Evolutionary conservation across 2,113 vertebrate species (phyloP).

Genomic region (Chiloscyllium plagiosum): DNA sequence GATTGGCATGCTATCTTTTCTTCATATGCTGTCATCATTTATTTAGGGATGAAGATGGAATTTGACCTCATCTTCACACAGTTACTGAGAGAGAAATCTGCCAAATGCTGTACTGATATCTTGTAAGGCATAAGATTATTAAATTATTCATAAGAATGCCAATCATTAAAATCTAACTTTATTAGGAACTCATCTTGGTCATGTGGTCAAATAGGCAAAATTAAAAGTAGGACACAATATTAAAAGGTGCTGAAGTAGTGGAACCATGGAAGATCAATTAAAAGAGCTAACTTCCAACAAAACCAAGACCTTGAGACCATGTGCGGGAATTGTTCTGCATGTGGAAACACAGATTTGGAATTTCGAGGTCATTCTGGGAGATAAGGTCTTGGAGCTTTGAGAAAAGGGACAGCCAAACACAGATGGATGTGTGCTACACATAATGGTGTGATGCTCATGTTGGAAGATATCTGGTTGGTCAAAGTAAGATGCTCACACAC

Average conservation of each 20-base stretch:
- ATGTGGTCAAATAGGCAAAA: neutral
- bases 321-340: too few relatives aligned
- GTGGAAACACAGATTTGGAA: too few relatives aligned
- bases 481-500: neutral
- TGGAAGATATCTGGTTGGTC: too few relatives aligned
- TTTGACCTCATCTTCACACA: neutral
- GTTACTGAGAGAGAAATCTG: neutral
- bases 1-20: neutral
- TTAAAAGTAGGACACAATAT: neutral
- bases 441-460: too few relatives aligned
- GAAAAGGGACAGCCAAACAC: too few relatives aligned
- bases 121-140: neutral
- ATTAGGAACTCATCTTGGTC: neutral
- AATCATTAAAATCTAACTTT: neutral
- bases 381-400: too few relatives aligned
- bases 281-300: too few relatives aligned
- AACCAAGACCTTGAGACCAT: too few relatives aligned
- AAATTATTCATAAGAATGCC: neutral
- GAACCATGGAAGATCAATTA: too few relatives aligned
- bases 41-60: neutral
- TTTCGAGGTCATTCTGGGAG: too few relatives aligned
- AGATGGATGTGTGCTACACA: too few relatives aligned
- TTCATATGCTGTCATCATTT: neutral
- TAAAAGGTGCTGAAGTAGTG: too few relatives aligned
- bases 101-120: neutral